Base-by-base conservation (phyloP, 2,797 vertebrate species). In the Anabas testudineus region DNA sequence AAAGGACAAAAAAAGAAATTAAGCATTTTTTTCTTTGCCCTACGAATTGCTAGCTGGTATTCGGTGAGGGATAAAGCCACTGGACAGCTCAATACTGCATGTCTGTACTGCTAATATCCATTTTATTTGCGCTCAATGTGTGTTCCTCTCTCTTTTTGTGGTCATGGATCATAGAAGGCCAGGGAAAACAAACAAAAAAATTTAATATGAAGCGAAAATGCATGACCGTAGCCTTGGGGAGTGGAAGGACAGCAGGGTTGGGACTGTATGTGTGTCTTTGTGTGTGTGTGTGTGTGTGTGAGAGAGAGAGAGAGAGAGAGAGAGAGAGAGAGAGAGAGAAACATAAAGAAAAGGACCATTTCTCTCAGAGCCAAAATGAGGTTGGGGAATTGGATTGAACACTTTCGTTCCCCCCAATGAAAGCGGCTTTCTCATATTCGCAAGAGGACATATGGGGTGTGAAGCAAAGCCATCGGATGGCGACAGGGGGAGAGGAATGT, bases 321-420 rank as follows among this genome's bases (percentile, higher is more conserved):
- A 32, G 30, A 32, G 5, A 3, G 30, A 9, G 42, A 43, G 46
- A 59, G 65, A 24, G 61, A n/a, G 46, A 53, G 72, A 74, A 46
- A 79, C 51, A 80, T 71, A 66, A 78, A 83, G 75, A 87, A 74
- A 84, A 43, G 61, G 71, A 76, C 62, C 71, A 78, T 84, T 88
- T 89, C 88, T 90, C 86, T 85, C 76, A 42, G 45, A 85, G 80
- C 76, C 88, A 89, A 91, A 92, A 93, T 92, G 85, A 93, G 90
- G 85, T 90, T 83, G 82, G 76, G 75, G 85, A 90, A 91, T 90
- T 89, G 86, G 86, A 91, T 85, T 83, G 85, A 88, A 76, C 51
- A 64, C 74, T 83, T 72, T 66, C 10, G 63, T 71, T 61, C 46
- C 30, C 28, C 41, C 71, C 63, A 78, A 80, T 83, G 72, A 90